Evolutionary conservation across 2,113 vertebrate species (phyloP).

Genomic region (Anser cygnoides): DNA sequence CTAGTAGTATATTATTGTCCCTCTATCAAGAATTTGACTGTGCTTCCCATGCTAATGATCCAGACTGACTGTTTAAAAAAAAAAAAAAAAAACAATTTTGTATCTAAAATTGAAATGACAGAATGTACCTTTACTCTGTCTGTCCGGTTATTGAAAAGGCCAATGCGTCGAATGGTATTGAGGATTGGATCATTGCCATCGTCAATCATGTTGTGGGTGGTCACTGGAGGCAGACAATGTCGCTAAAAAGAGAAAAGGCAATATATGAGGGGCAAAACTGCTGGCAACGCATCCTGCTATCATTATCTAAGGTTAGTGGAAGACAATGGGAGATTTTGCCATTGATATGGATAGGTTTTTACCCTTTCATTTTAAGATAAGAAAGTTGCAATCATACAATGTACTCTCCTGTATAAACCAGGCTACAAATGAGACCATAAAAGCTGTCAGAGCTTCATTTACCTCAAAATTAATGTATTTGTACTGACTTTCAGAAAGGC

Average conservation of each 20-base stretch:
- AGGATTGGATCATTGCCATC: constrained; percentile 91
- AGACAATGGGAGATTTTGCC: not conserved
- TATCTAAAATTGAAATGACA: not conserved
- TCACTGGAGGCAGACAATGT: constrained; percentile 93
- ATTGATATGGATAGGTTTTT: not conserved
- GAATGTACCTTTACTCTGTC: constrained; percentile 91
- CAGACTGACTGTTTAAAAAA: not conserved
- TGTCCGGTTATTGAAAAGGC: constrained; percentile 90
- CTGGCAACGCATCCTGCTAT: not conserved
- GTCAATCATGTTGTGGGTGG: constrained; percentile 97
- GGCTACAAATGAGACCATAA: not conserved
- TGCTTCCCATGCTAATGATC: not conserved
- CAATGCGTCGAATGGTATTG: constrained; percentile 89
- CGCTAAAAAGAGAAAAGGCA: constrained; percentile 75
- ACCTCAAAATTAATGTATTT: not conserved
- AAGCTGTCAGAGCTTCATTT: not conserved
- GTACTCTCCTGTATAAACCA: not conserved
- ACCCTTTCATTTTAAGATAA: not conserved
- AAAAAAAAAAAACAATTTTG: not conserved
- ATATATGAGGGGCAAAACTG: not conserved
- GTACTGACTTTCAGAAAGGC: not conserved
- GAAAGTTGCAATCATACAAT: not conserved
- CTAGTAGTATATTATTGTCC: not conserved
- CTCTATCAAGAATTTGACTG: not conserved
- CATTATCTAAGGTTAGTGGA: not conserved